Conservation (phyloP, 2,888 invertebrate genomes). For the Camponotus fellah region DNA sequence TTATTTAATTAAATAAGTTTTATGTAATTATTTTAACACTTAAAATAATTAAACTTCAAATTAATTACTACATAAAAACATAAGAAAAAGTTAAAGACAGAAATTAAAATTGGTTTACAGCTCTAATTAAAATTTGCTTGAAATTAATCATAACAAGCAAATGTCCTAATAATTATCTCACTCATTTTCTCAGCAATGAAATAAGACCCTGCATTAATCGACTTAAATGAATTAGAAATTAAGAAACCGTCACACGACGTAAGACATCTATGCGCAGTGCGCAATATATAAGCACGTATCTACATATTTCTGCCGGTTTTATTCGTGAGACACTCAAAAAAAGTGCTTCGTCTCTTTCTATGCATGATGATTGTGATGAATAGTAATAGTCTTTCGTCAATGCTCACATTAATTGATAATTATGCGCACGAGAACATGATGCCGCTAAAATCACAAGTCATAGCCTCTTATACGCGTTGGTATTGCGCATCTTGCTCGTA, state of each 20-base stretch:
- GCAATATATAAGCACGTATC: not conserved
- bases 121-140: not conserved
- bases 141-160: not conserved
- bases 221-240: conserved; percentile 23
- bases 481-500: not conserved
- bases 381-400: conserved; percentile 10
- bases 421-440: not conserved
- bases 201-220: not conserved
- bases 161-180: not conserved
- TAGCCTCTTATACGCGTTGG: not conserved
- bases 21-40: no score
- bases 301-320: not conserved
- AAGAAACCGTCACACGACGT: not conserved
- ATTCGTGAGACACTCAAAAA: not conserved
- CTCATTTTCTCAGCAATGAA: not conserved
- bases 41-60: no score
- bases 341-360: not conserved
- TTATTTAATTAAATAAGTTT: no score
- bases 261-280: not conserved
- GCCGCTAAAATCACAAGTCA: not conserved
- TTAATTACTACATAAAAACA: not conserved
- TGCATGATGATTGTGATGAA: not conserved
- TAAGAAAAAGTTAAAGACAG: not conserved
- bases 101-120: not conserved
- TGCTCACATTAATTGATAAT: conserved; percentile 28